Evolutionary conservation across 1,140 invertebrate species (phyloP), one percentile per base, ranked within the genome.

Genomic region (Cephus cinctus): DNA sequence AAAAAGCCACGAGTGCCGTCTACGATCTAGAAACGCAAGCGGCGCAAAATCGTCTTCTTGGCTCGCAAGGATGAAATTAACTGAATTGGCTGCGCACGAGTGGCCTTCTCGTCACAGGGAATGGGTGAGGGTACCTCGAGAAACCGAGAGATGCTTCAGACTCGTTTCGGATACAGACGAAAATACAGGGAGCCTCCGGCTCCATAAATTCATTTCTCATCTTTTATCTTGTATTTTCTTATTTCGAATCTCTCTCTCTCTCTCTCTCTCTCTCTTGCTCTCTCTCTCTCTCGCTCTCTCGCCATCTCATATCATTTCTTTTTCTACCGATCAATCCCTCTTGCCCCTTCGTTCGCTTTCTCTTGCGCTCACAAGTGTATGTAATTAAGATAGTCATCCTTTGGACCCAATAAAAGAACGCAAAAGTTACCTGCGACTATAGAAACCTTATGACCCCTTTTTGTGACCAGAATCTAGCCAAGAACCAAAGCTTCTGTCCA

Each of bases 81-180:
- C 45, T 36, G 53, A 56, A 53, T 52, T 54, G 52, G 52, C 31
- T 23, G 44, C 39, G 53, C 53, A 52, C 40, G 40, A 56, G 50
- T 49, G 50, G 50, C 20, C 45, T 20, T 21, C 38, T n/a, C 25
- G 25, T 6, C 25, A 8, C n/a, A 8, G 25, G 6, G 25, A n/a
- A 6, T 27, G 6, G 6, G 6, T n/a, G 25, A 27, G n/a, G 25
- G 25, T 8, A 27, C 25, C 25, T 27, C 25, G 25, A n/a, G 25
- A 27, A 27, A 8, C 25, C 25, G 25, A n/a, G 25, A 27, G 6
- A n/a, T 27, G 6, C 6, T 27, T n/a, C 6, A n/a, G 6, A 27
- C 25, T n/a, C n/a, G 6, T 27, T 27, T n/a, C 25, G 25, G 6
- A n/a, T 8, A n/a, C 25, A n/a, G 25, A 38, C 1, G 20, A 14